These are phyloP conservation scores for Orgyia antiqua DNA, from an alignment of 2,888 invertebrate species.

Conservation along the genomic window DNA sequence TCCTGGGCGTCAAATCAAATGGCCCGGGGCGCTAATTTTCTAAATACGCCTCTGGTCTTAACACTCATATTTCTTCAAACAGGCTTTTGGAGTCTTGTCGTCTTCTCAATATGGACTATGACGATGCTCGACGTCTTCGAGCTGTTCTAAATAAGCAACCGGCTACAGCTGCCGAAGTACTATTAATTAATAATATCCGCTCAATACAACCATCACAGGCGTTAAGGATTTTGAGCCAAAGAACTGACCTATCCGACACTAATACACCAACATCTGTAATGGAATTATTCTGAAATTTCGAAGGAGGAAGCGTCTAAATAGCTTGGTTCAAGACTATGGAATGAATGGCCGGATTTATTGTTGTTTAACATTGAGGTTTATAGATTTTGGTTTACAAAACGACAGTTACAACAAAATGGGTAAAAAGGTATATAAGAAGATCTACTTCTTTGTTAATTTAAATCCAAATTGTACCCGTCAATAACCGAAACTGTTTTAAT, in stretches of 20 bases:
- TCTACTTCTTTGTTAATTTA: no score
- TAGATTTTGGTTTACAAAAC: no score
- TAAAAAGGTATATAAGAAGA: no score
- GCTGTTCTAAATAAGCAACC: constrained; percentile 74
- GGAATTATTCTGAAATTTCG: constrained; percentile 61
- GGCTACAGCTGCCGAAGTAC: constrained; percentile 13
- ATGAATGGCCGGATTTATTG: constrained; percentile 12
- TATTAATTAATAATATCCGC: constrained; percentile 27
- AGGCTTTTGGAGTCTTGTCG: constrained; percentile 87
- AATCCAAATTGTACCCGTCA: no score
- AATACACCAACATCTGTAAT: constrained; percentile 51
- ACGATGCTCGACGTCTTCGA: constrained; percentile 86
- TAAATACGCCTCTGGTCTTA: no score
- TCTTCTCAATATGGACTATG: constrained; percentile 85
- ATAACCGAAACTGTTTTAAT: no score
- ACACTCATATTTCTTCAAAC: no score
- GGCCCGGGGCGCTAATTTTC: no score
- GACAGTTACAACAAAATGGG: no score
- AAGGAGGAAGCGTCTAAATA: constrained; percentile 48
- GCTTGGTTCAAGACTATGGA: constrained; percentile 4
- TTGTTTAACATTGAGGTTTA: constrained; percentile 9
- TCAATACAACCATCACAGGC: constrained; percentile 37
- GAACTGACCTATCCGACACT: constrained; percentile 55
- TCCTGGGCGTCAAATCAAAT: no score
- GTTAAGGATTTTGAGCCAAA: constrained; percentile 53